A percentile compares a stretch with the other conserved stretches of the same genome.
phyloP scores from a whole-genome alignment of 2,113 vertebrate genomes.

The Clupea harengus region DNA sequence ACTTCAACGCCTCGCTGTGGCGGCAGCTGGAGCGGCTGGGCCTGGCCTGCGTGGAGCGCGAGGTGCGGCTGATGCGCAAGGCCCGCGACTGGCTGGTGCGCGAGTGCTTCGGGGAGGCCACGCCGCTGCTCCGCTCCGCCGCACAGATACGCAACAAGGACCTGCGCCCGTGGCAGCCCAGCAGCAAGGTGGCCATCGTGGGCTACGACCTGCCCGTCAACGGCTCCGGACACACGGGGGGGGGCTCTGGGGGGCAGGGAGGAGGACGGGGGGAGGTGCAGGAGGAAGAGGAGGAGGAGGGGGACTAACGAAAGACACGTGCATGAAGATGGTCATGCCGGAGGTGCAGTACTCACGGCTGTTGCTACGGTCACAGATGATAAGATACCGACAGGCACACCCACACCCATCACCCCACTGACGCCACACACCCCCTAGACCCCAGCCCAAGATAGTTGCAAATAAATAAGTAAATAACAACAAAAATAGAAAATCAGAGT shows the following conservation, averaged over 20 bases:
- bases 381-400: constrained; percentile 54
- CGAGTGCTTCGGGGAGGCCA: constrained; percentile 70
- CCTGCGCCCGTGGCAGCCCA: constrained; percentile 84
- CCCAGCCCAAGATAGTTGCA: constrained; percentile 16
- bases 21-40: constrained; percentile 69
- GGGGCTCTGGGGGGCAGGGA: neutral
- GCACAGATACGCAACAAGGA: constrained; percentile 81
- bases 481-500: too few relatives aligned
- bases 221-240: constrained; percentile 26
- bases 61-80: constrained; percentile 72
- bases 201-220: constrained; percentile 82
- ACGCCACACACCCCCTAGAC: neutral
- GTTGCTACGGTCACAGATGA: constrained; percentile 75
- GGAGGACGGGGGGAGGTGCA: constrained; percentile 14
- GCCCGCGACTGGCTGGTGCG: constrained; percentile 72
- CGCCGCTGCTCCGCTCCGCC: constrained; percentile 67
- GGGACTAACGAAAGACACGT: constrained; percentile 65
- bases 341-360: constrained; percentile 78
- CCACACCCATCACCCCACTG: constrained; percentile 24
- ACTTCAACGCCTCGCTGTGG: constrained; percentile 85
- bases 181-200: constrained; percentile 78
- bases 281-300: constrained; percentile 18
- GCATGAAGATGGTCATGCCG: constrained; percentile 81
- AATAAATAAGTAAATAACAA: too few relatives aligned
- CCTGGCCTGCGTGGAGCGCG: constrained; percentile 70